Evolutionary conservation across 2,113 vertebrate species (phyloP), one percentile per base, ranked within the genome.

Genomic region (Etia nguti): DNA sequence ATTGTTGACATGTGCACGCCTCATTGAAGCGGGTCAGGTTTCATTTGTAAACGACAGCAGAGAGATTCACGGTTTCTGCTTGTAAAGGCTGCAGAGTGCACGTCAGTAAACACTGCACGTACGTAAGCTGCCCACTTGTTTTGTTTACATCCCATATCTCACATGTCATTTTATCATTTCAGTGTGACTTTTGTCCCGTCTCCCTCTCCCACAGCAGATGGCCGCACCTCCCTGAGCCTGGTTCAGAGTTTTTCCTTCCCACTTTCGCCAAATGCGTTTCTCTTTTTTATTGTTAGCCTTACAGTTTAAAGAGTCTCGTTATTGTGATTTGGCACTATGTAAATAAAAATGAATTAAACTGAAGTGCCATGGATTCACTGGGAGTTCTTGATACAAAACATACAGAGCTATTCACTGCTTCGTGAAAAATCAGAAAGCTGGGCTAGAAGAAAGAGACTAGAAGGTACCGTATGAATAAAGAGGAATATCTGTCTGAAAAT

Each of bases 21-120:
- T 79, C 56, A 48, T 4, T 26, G 82, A 84, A 92, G 86, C 24
- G 5, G 65, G 18, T 92, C 83, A 24, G 6, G 82, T 90, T 93
- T 92, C 86, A 20, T 77, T 26, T 43, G 75, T 4, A 20, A 24
- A 0, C 48, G n/a, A 52, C n/a, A 50, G 36, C 34, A 0, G n/a
- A 55, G 22, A 22, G 55, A 43, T 50, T 77, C 16, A 31, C 5
- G 26, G 20, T 52, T 77, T 34, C 10, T n/a, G 46, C 16, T 77
- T 31, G 26, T 0, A 13, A 5, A 50, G 73, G 46, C 73, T 77
- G 46, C 43, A 38, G 50, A 36, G 20, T 41, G 16, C 16, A 22
- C 20, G 22, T 65, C 59, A 56, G 52, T n/a, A 34, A 57, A 10
- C 18, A 3, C 10, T 60, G 26, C 70, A 15, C 1, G 3, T 13